Conservation (phyloP, 2,113 vertebrate species). For the Microtus pennsylvanicus region DNA sequence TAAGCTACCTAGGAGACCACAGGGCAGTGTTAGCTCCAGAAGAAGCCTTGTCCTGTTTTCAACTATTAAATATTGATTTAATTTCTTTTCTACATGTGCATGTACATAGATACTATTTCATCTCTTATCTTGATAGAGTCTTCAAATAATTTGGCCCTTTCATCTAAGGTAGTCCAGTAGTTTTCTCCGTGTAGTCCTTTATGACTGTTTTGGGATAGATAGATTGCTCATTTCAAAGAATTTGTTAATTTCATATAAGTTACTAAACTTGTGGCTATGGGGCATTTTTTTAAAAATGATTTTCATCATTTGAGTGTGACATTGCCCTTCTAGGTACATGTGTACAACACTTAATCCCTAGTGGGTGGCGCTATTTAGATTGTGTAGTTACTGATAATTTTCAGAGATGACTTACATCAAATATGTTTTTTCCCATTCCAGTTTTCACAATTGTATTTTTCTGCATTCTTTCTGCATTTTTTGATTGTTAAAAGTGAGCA, state of each 20-base stretch:
- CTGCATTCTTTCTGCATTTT: not conserved
- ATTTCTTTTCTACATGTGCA: not conserved
- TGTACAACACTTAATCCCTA: not conserved
- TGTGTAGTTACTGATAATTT: not conserved
- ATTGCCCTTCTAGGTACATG: not conserved
- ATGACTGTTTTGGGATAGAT: not conserved
- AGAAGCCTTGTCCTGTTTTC: not conserved
- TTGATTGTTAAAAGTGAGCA: not conserved
- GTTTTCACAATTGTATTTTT: not conserved
- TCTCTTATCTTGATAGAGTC: not conserved
- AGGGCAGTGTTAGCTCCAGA: not conserved
- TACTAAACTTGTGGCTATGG: not conserved
- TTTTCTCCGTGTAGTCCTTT: not conserved
- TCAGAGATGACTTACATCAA: not conserved
- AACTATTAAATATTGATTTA: not conserved
- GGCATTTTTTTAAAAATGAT: not conserved
- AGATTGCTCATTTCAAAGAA: not conserved
- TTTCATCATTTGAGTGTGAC: not conserved
- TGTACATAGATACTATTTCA: not conserved
- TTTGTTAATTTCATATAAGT: not conserved
- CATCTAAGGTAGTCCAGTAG: not conserved
- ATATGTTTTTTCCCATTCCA: not conserved
- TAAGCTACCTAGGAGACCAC: not conserved
- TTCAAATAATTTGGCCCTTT: not conserved
- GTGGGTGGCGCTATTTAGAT: not conserved